Conservation (phyloP, 2,113 vertebrate genomes). For the Probosciger aterrimus region DNA sequence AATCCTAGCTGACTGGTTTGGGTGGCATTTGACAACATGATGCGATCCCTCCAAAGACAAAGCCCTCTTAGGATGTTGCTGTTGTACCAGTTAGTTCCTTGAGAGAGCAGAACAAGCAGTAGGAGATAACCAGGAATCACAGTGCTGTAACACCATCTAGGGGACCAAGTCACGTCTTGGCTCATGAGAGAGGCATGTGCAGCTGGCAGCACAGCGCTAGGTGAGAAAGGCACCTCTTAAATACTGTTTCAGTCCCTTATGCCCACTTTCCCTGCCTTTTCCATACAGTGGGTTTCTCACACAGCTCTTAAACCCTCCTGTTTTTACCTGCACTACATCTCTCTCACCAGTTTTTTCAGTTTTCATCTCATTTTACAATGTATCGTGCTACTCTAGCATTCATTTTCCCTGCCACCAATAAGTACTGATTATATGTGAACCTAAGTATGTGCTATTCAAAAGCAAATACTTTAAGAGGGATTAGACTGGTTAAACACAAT, state of each 20-base stretch:
- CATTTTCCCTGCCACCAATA: neutral
- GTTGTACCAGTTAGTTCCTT: neutral
- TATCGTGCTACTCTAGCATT: neutral
- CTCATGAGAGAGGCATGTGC: accelerated
- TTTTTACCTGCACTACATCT: neutral
- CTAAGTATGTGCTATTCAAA: neutral
- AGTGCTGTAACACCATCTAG: conserved; percentile 42
- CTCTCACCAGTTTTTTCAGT: neutral
- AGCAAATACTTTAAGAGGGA: neutral
- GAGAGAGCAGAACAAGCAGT: neutral
- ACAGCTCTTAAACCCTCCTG: neutral
- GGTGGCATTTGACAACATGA: neutral
- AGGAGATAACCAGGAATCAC: neutral
- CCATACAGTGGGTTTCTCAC: accelerated
- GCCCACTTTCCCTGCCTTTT: neutral
- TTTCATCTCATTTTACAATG: neutral
- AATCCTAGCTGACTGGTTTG: neutral
- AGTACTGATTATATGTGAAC: neutral
- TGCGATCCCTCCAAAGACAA: neutral
- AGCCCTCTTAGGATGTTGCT: neutral
- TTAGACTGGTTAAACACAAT: neutral
- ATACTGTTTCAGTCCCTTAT: neutral
- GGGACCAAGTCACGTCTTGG: neutral
- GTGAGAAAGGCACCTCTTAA: neutral
- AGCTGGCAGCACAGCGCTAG: neutral